phyloP scores from a whole-genome alignment of 2,113 vertebrate species.

The Chiloscyllium plagiosum region DNA sequence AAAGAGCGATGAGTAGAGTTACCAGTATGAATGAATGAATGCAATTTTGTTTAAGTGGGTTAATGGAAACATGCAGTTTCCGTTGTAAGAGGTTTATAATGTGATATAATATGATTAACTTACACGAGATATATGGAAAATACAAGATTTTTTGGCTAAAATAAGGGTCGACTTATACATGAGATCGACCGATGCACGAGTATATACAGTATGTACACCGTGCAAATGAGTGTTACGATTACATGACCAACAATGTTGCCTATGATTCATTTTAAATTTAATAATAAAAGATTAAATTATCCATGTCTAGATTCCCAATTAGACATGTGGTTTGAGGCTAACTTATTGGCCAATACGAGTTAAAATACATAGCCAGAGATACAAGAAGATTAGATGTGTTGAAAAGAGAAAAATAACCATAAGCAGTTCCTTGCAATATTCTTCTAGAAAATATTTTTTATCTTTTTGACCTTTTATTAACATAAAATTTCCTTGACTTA shows the following conservation, averaged over 20 bases:
- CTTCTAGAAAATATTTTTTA: neutral
- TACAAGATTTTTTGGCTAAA: too few relatives aligned
- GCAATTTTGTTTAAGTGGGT: too few relatives aligned
- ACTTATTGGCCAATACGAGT: neutral
- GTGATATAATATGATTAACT: too few relatives aligned
- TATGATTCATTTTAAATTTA: slow-evolving; percentile 21
- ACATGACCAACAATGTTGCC: neutral
- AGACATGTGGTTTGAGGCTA: neutral
- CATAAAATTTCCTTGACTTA: neutral
- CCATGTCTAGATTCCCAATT: slow-evolving; percentile 20
- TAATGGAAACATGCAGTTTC: too few relatives aligned
- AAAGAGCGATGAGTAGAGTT: too few relatives aligned
- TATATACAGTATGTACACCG: too few relatives aligned
- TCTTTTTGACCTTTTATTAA: neutral
- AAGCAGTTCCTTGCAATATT: neutral
- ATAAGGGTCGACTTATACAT: too few relatives aligned
- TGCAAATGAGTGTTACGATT: neutral
- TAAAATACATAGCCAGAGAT: neutral
- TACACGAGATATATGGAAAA: too few relatives aligned
- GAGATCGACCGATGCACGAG: too few relatives aligned
- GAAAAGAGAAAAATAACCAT: neutral
- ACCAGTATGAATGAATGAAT: too few relatives aligned
- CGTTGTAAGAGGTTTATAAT: too few relatives aligned
- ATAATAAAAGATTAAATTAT: neutral
- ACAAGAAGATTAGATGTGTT: neutral